These are phyloP conservation scores for Cyanoliseus patagonus DNA, from an alignment of 2,113 vertebrate genomes.

Conservation along the genomic window DNA sequence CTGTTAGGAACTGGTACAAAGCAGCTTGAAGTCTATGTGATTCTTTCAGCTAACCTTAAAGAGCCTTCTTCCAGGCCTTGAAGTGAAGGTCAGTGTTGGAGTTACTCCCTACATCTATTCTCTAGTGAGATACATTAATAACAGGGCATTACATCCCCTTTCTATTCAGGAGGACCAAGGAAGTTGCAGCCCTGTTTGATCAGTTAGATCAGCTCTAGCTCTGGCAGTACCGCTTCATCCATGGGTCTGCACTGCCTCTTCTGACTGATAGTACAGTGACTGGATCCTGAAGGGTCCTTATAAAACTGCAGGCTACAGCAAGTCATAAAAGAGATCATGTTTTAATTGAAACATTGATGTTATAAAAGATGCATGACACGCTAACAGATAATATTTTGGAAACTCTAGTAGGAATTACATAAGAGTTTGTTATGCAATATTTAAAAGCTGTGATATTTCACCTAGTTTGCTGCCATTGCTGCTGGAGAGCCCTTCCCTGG, in stretches of 20 bases:
- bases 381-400: background rate
- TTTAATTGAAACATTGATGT: background rate
- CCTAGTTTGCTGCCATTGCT: background rate
- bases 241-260: background rate
- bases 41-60: background rate
- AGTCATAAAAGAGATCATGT: background rate
- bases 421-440: background rate
- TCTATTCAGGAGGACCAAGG: background rate
- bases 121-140: background rate
- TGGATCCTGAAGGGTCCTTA: background rate
- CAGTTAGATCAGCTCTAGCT: background rate
- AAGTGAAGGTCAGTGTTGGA: background rate
- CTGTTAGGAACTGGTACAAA: background rate
- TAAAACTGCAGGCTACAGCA: background rate
- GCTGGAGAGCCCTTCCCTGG: background rate
- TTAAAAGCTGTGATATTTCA: background rate
- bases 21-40: background rate
- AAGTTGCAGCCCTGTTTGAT: background rate
- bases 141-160: background rate
- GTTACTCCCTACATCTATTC: background rate
- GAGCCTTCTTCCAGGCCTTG: background rate
- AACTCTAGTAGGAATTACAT: background rate
- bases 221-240: background rate
- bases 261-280: accelerated
- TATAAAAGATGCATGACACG: background rate